Conservation (phyloP, 2,113 vertebrate species). For the Vombatus ursinus region DNA sequence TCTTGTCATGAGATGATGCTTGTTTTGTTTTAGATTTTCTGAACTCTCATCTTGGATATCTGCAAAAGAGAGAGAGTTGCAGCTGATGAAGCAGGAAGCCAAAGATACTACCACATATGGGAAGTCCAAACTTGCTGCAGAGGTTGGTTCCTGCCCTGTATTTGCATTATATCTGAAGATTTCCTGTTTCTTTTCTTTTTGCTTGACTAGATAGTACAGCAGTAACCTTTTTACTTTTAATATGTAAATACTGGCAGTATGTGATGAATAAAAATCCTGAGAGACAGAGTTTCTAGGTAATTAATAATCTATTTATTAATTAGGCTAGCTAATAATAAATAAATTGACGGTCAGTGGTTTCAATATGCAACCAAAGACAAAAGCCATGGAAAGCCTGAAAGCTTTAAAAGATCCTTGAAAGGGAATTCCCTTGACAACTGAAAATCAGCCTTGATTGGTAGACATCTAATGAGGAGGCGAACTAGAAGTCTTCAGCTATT, state of each 20-base stretch:
- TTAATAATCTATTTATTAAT: too few relatives aligned
- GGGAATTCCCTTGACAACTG: too few relatives aligned
- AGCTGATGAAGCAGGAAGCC: conserved; percentile 82
- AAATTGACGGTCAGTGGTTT: too few relatives aligned
- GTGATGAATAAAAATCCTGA: too few relatives aligned
- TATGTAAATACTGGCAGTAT: neutral
- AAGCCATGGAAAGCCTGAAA: too few relatives aligned
- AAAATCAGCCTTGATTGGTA: too few relatives aligned
- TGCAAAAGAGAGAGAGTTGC: conserved; percentile 86
- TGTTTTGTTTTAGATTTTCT: conserved; percentile 86
- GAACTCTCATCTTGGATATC: conserved; percentile 91
- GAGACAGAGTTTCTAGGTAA: too few relatives aligned
- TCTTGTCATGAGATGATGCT: neutral
- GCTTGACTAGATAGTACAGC: neutral
- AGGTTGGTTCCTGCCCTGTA: conserved; percentile 82
- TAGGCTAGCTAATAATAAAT: too few relatives aligned
- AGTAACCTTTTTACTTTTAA: neutral
- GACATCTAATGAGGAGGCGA: too few relatives aligned
- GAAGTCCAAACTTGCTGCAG: conserved; percentile 82
- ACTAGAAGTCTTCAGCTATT: too few relatives aligned
- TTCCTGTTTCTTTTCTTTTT: neutral
- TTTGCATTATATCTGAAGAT: neutral
- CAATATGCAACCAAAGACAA: too few relatives aligned
- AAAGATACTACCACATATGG: conserved; percentile 84
- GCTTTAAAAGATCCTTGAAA: too few relatives aligned